A percentile compares a stretch with the other conserved stretches of the same genome.
These are phyloP conservation scores for Philhelius pedissequus DNA, from an alignment of 2,888 invertebrate species.

Conservation along the genomic window DNA sequence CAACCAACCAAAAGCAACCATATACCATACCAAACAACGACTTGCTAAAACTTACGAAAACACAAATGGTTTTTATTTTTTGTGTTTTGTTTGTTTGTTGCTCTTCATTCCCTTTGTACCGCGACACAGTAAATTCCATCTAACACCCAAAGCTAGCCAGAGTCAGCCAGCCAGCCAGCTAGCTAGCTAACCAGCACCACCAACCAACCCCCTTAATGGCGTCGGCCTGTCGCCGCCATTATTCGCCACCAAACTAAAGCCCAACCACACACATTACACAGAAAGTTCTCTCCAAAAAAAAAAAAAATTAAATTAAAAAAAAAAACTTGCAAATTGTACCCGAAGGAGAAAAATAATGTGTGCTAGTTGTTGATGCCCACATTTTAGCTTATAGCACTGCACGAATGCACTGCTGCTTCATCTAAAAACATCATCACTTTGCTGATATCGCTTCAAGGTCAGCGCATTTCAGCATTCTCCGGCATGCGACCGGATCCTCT, in stretches of 20 bases:
- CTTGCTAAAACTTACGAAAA: slow-evolving; percentile 43
- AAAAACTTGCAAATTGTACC: slow-evolving; percentile 11
- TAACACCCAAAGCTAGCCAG: slow-evolving; percentile 46
- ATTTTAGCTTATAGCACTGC: slow-evolving; percentile 1
- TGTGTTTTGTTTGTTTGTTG: not conserved
- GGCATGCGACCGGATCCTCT: not conserved
- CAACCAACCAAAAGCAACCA: not conserved
- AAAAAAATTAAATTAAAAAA: not conserved
- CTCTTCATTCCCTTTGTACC: slow-evolving; percentile 16
- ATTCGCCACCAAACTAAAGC: slow-evolving; percentile 27
- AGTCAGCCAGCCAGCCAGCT: too few relatives aligned
- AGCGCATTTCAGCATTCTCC: slow-evolving; percentile 35
- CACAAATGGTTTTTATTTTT: not conserved
- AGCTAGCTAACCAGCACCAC: slow-evolving; percentile 8
- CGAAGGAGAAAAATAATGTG: slow-evolving; percentile 37
- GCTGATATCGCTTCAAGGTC: slow-evolving; percentile 66
- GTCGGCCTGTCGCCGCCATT: slow-evolving; percentile 57
- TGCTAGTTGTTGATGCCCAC: slow-evolving; percentile 34
- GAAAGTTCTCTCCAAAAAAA: slow-evolving; percentile 36
- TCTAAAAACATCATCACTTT: slow-evolving; percentile 61
- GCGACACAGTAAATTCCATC: slow-evolving; percentile 45
- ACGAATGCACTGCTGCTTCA: slow-evolving; percentile 60
- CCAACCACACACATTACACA: slow-evolving; percentile 41
- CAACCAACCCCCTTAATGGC: slow-evolving; percentile 61
- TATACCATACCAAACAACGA: not conserved